These are phyloP conservation scores for Sebastes trivittatus DNA, from an alignment of 2,797 vertebrate genomes.

Conservation along the genomic window DNA sequence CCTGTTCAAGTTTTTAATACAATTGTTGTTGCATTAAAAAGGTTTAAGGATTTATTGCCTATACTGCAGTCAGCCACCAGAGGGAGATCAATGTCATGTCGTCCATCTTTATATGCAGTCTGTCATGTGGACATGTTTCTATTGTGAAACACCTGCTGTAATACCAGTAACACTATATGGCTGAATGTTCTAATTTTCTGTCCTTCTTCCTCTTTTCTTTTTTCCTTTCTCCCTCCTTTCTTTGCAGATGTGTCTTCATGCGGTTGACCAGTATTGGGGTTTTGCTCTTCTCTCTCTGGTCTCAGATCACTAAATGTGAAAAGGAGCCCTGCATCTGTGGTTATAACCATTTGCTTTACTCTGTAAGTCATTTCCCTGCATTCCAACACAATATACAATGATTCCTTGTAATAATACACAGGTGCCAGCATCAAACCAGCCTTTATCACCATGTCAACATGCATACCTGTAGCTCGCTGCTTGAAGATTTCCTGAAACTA, in stretches of 20 bases:
- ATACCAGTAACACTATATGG: not conserved
- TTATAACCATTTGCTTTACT: slow-evolving; percentile 90
- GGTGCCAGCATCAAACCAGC: not conserved
- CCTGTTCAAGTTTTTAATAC: too few relatives aligned
- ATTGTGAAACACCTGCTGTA: not conserved
- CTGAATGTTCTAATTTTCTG: not conserved
- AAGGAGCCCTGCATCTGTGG: slow-evolving; percentile 84
- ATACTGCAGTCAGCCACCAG: too few relatives aligned
- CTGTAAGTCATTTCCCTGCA: slow-evolving; percentile 81
- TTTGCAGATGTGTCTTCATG: slow-evolving; percentile 92
- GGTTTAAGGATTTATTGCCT: too few relatives aligned
- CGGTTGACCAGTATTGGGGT: slow-evolving; percentile 92
- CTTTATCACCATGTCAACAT: not conserved
- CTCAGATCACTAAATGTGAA: slow-evolving; percentile 86
- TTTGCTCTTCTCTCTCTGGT: slow-evolving; percentile 91
- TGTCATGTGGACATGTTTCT: not conserved
- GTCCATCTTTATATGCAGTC: too few relatives aligned
- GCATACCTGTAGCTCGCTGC: not conserved
- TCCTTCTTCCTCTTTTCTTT: not conserved
- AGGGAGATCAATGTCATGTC: too few relatives aligned
- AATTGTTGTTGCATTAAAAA: too few relatives aligned
- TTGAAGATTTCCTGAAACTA: not conserved
- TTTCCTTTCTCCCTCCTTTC: not conserved
- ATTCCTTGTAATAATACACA: not conserved
- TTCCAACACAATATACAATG: not conserved